phyloP scores from a whole-genome alignment of 2,113 vertebrate genomes.

The Salvelinus namaycush region DNA sequence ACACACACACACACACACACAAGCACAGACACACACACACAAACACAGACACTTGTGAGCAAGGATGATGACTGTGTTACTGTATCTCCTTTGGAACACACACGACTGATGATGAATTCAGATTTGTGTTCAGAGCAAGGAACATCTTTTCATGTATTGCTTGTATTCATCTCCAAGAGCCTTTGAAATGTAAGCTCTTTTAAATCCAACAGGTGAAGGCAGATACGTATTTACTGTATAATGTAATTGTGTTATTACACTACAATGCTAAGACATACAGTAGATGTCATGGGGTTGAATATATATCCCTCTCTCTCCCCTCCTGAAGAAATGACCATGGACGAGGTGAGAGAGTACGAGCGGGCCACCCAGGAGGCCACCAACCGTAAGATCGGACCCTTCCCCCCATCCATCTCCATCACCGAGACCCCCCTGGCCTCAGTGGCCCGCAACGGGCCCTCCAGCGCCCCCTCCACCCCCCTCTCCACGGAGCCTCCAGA shows the following conservation, averaged over 20 bases:
- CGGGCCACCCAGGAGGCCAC: conserved; percentile 96
- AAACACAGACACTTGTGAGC: not conserved
- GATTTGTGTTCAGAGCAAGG: too few species aligned
- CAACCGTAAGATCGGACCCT: conserved; percentile 94
- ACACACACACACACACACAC: not conserved
- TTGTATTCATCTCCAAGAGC: too few species aligned
- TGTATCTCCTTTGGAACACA: too few species aligned
- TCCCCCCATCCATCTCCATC: conserved; percentile 93
- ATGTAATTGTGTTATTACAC: too few species aligned
- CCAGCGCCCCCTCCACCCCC: conserved; percentile 93
- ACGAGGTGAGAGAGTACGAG: conserved; percentile 96
- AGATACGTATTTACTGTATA: too few species aligned
- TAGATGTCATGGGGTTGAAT: not conserved
- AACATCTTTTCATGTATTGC: too few species aligned
- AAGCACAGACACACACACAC: not conserved
- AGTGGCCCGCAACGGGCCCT: conserved; percentile 84
- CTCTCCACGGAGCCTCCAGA: conserved; percentile 95
- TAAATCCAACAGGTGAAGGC: too few species aligned
- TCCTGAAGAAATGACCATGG: conserved; percentile 95
- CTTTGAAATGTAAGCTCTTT: too few species aligned
- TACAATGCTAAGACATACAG: too few species aligned
- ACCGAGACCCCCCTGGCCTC: conserved; percentile 85
- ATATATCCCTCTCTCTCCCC: not conserved
- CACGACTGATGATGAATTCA: too few species aligned
- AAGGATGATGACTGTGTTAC: too few species aligned